These are phyloP conservation scores for Pipa parva DNA, from an alignment of 2,113 vertebrate genomes.

Conservation along the genomic window DNA sequence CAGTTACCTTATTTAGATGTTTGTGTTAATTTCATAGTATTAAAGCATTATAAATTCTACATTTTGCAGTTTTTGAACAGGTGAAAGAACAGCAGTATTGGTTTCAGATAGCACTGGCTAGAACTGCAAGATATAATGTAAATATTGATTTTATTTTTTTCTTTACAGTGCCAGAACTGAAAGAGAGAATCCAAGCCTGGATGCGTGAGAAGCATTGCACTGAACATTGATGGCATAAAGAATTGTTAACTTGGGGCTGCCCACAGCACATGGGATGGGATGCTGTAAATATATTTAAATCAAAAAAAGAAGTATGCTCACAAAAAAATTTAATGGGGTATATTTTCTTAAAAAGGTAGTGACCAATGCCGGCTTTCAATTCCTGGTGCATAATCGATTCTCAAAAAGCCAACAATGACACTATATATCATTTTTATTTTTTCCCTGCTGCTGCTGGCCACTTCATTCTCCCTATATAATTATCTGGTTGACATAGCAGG, in stretches of 20 bases:
- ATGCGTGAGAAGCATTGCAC: conserved; percentile 91
- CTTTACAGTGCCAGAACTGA: conserved; percentile 85
- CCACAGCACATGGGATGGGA: conserved; percentile 50
- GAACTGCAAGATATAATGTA: too few species aligned
- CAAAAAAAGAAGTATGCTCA: conserved; percentile 2
- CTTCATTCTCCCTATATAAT: background rate
- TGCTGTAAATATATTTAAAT: conserved; percentile 78
- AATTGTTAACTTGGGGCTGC: background rate
- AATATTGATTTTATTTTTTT: background rate
- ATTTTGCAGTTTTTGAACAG: too few species aligned
- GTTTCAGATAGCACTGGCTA: too few species aligned
- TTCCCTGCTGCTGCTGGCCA: conserved; percentile 21
- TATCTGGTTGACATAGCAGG: background rate
- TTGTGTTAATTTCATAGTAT: too few species aligned
- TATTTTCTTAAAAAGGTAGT: conserved; percentile 26
- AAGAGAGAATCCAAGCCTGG: conserved; percentile 93
- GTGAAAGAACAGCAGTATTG: too few species aligned
- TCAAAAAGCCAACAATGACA: background rate
- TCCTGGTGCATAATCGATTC: background rate
- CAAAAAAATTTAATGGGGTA: conserved; percentile 34
- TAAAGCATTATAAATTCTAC: too few species aligned
- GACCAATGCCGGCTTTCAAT: background rate
- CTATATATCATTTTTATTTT: background rate
- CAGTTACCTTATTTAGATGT: too few species aligned
- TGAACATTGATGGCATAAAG: conserved; percentile 58